Evolutionary conservation across 2,888 invertebrate genomes (phyloP), one percentile per base, ranked within the genome.

Genomic region (Idaea straminata): DNA sequence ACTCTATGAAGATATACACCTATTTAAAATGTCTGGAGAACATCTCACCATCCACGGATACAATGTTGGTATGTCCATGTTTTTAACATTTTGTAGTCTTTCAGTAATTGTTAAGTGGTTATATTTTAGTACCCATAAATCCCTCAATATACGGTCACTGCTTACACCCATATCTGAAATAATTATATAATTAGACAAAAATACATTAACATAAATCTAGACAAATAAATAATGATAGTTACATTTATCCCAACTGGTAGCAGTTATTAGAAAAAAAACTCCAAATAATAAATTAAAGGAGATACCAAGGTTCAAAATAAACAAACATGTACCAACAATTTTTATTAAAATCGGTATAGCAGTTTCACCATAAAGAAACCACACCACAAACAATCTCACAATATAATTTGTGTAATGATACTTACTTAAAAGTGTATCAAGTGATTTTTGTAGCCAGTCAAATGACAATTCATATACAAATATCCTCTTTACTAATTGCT

Each of bases 11-110:
- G 16, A 62, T 61, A 62, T 58, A 35, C 84, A 95, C 95, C 93
- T 94, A 69, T 93, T 85, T 59, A 95, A 81, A 74, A 93, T 89
- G 34, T 88, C 82, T 72, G 94, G 93, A 25, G 94, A 88, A 78
- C 95, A 95, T 71, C 95, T 86, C 47, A 95, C 94, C 95, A 95
- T 95, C 95, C 95, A 95, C 4, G 95, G 95, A 85, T 94, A 94
- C 13, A 95, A 83, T 69, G 87, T 82, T 47, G 85, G 92, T 65
- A 92, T 83, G 62, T 94, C 94, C 68, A 91, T 87, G 60, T 83
- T 81, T 78, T 89, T 89, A 0, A 94, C 90, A 63, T 85, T 86
- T 72, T 91, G 83, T 13, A 95, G 82, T 65, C 95, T 89, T 25
- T 89, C 75, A 65, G 84, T 76, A n/a, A 95, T 94, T 10, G 93